phyloP scores from a whole-genome alignment of 2,797 vertebrate species.

The Enoplosus armatus region DNA sequence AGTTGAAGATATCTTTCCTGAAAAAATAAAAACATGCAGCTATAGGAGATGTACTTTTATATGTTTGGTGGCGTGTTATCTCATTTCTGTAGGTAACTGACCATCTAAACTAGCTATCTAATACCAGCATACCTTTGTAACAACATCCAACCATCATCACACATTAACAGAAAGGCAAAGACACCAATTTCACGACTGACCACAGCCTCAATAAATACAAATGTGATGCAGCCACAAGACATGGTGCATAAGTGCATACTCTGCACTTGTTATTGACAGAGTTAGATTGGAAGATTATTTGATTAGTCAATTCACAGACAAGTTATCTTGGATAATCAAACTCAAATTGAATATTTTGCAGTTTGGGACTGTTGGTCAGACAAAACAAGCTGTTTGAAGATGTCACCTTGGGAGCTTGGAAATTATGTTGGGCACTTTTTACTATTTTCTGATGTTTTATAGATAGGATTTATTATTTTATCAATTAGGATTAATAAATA shows the following conservation, averaged over 20 bases:
- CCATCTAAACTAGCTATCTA: not conserved
- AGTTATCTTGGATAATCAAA: too few relatives aligned
- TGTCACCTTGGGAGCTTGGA: too few relatives aligned
- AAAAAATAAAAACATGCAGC: constrained; percentile 31
- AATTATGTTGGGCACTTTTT: too few relatives aligned
- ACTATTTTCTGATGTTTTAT: too few relatives aligned
- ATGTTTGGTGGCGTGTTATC: not conserved
- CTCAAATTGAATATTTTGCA: not conserved
- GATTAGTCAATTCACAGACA: not conserved
- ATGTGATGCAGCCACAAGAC: not conserved
- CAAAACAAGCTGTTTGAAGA: too few relatives aligned
- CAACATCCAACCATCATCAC: not conserved
- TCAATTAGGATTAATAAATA: too few relatives aligned
- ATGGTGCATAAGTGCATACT: not conserved
- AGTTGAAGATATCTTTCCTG: constrained; percentile 96
- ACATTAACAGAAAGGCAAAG: not conserved
- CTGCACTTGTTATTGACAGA: not conserved
- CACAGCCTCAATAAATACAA: not conserved
- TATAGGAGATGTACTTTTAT: not conserved
- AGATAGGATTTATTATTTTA: too few relatives aligned
- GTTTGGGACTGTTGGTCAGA: not conserved
- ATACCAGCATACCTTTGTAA: not conserved
- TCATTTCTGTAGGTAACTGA: not conserved
- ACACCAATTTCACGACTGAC: not conserved
- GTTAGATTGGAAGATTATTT: not conserved